phyloP scores from a whole-genome alignment of 2,797 vertebrate genomes.

The Gila robusta region DNA sequence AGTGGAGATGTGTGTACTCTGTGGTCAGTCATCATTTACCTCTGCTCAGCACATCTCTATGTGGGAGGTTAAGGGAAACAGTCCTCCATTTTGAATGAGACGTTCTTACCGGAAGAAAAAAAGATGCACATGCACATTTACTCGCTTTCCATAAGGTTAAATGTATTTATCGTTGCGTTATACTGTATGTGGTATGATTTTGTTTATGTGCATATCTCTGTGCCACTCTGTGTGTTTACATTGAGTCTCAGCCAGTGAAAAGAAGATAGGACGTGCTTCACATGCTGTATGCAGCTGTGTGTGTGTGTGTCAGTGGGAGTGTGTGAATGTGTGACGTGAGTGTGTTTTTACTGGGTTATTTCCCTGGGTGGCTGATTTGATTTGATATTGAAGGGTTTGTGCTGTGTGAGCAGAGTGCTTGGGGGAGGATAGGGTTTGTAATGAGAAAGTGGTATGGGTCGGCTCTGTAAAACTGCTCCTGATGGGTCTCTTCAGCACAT shows the following conservation, averaged over 20 bases:
- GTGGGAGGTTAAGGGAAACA: slow-evolving; percentile 36
- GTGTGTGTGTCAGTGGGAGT: slow-evolving; percentile 20
- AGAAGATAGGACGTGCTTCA: background rate
- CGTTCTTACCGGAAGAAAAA: background rate
- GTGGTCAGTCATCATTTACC: slow-evolving; percentile 31
- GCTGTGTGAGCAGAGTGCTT: slow-evolving; percentile 46
- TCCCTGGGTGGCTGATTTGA: slow-evolving; percentile 59
- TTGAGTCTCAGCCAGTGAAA: background rate
- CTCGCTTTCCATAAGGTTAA: background rate
- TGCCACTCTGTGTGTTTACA: background rate
- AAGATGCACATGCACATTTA: background rate
- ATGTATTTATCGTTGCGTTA: background rate
- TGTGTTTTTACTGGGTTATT: slow-evolving; percentile 55
- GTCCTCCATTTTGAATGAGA: slow-evolving; percentile 52
- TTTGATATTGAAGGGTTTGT: slow-evolving; percentile 54
- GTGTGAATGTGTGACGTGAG: slow-evolving; percentile 33
- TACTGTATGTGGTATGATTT: background rate
- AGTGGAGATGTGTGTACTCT: slow-evolving; percentile 41
- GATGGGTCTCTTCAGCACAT: slow-evolving; percentile 55
- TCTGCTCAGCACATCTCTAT: slow-evolving; percentile 36
- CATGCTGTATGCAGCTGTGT: background rate
- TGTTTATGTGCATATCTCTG: background rate
- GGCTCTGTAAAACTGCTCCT: slow-evolving; percentile 59
- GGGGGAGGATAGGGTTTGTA: slow-evolving; percentile 52
- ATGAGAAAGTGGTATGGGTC: slow-evolving; percentile 53